Percentiles rank a stretch among this genome's conserved stretches.
phyloP scores from a whole-genome alignment of 2,888 invertebrate genomes.

The Amiota communis region DNA sequence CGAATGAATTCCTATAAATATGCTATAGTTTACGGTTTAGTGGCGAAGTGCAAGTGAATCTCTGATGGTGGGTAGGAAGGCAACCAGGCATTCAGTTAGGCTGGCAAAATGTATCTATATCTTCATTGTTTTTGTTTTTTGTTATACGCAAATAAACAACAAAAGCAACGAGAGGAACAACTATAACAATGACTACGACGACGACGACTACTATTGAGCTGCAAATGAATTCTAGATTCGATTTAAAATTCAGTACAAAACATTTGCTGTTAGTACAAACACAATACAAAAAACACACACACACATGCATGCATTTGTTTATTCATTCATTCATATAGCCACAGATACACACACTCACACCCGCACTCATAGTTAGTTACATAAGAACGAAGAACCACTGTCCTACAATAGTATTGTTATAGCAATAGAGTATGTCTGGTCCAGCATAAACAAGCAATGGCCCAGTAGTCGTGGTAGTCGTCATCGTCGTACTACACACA shows the following conservation, averaged over 20 bases:
- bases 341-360: neutral
- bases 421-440: neutral
- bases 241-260: conserved; percentile 24
- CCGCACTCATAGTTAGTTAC: neutral
- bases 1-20: conserved; percentile 15
- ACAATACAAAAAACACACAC: neutral
- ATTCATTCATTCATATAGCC: too few relatives aligned
- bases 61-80: neutral
- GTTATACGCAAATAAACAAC: conserved; percentile 19
- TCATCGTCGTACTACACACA: conserved; percentile 6
- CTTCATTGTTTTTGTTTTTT: conserved; percentile 4
- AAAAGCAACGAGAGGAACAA: neutral
- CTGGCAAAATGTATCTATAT: neutral
- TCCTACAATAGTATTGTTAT: neutral
- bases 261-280: conserved; percentile 7
- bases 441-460: neutral
- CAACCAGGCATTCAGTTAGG: neutral
- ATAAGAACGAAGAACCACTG: neutral
- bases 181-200: neutral
- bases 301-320: too few relatives aligned
- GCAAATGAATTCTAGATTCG: conserved; percentile 25
- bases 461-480: neutral
- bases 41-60: neutral
- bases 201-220: conserved; percentile 8
- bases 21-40: conserved; percentile 18